Conservation (phyloP, 1,140 invertebrate species). For the Zophobas morio region DNA sequence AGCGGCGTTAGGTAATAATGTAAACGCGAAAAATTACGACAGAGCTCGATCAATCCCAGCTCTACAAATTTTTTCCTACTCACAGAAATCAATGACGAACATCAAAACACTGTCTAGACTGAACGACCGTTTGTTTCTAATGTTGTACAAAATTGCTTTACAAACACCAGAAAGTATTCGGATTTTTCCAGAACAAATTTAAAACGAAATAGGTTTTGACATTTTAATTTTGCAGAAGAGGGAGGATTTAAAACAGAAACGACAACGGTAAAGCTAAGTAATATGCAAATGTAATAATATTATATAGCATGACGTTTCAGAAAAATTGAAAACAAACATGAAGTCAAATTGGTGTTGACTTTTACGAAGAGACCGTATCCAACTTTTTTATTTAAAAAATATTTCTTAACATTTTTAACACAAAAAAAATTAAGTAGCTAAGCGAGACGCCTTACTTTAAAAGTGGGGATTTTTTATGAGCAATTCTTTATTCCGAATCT, state of each 20-base stretch:
- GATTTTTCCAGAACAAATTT: conserved; percentile 43
- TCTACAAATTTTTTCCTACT: conserved; percentile 47
- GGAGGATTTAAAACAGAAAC: conserved; percentile 43
- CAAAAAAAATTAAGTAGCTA: too few species aligned
- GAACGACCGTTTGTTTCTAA: too few species aligned
- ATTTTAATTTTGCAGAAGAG: conserved; percentile 41
- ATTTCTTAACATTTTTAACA: too few species aligned
- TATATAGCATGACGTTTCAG: conserved; percentile 47
- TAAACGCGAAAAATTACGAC: conserved; percentile 44
- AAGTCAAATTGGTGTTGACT: conserved; percentile 42
- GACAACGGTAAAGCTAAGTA: conserved; percentile 45
- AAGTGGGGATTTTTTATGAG: too few species aligned
- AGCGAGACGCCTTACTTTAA: too few species aligned
- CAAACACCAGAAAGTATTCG: conserved; percentile 15
- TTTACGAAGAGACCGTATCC: conserved; percentile 3
- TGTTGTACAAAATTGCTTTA: conserved; percentile 22
- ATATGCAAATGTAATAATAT: conserved; percentile 46
- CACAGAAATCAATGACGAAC: conserved; percentile 51
- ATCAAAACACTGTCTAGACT: conserved; percentile 38
- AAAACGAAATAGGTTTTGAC: conserved; percentile 43
- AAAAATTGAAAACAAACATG: conserved; percentile 40
- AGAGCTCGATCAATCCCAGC: conserved; percentile 47
- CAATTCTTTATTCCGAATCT: neutral
- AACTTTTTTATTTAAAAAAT: too few species aligned
- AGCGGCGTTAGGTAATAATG: conserved; percentile 35